phyloP scores from a whole-genome alignment of 2,888 invertebrate genomes.

The Lasiommata megera region DNA sequence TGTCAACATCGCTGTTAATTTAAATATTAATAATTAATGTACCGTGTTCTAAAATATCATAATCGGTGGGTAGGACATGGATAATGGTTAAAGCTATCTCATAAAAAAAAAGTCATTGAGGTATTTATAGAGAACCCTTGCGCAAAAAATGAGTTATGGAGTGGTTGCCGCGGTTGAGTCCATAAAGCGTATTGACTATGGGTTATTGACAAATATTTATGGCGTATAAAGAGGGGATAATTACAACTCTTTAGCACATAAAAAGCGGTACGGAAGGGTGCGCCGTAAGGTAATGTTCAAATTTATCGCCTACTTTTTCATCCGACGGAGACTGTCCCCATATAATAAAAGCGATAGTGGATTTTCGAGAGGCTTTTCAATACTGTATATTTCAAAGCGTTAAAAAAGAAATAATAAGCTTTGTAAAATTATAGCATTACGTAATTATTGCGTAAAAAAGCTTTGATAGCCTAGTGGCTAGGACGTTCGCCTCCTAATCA shows the following conservation, averaged over 20 bases:
- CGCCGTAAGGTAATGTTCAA: constrained; percentile 53
- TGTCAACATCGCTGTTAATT: too few species aligned
- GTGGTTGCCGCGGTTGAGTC: constrained; percentile 69
- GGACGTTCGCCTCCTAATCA: too few species aligned
- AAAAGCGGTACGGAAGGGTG: constrained; percentile 73
- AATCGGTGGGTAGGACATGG: background rate
- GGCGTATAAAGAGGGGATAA: constrained; percentile 79
- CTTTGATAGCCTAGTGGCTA: too few species aligned
- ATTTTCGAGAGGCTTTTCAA: constrained; percentile 8
- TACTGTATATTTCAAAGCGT: too few species aligned
- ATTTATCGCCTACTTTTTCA: constrained; percentile 69
- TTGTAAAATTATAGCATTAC: too few species aligned
- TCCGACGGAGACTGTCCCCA: constrained; percentile 48
- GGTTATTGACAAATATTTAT: constrained; percentile 81
- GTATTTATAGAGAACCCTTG: constrained; percentile 61
- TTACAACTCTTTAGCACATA: constrained; percentile 80
- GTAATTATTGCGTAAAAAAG: too few species aligned
- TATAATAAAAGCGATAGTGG: constrained; percentile 21
- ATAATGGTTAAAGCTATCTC: constrained; percentile 9
- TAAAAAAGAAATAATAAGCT: too few species aligned
- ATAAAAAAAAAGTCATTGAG: constrained; percentile 54
- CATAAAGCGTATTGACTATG: constrained; percentile 75
- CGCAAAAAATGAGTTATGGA: constrained; percentile 71
- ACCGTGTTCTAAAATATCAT: too few species aligned
- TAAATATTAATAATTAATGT: too few species aligned